Base-by-base conservation (phyloP, 2,113 vertebrate genomes). In the Nestor notabilis region DNA sequence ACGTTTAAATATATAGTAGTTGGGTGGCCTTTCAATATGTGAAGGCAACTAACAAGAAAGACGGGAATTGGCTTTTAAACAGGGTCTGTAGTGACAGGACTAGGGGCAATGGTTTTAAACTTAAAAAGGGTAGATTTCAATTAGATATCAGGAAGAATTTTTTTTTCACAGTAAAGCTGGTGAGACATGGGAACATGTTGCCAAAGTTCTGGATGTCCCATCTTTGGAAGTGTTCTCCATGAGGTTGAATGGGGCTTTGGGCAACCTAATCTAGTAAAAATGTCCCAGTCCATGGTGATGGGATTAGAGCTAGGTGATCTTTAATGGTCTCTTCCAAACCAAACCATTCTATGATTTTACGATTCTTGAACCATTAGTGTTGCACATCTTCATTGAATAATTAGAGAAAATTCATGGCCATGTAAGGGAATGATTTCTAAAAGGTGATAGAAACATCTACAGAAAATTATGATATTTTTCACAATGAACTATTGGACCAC, bases 211-310 rank as follows among this genome's bases (percentile, higher is more conserved):
- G 35, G 29, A 21, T 60, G 6, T 0, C 12, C 3, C 41, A 28
- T 46, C 9, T 23, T 1, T 64, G 10, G 3, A 58, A 60, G 3
- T n/a, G 14, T 47, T 87, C 17, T 43, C 79, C 27, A 13, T 17
- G 9, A 49, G 9, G 10, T 1, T 66, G 31, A 25, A 65, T 24
- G 11, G 6, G 15, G 1, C 7, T 65, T 65, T 44, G 10, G 11
- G 2, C 7, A 58, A 39, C 5, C 2, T 70, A 13, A 21, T 78
- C 13, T 17, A 2, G 1, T 37, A n/a, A 93, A 76, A 6, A 6
- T n/a, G 4, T 35, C 12, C 7, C 8, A 41, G 11, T 25, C 7
- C 4, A 2, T 6, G 13, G 13, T 8, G 37, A 31, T 4, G 14
- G 2, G 1, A 55, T 27, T 41, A 18, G 6, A 88, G 66, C 3